Percentiles rank a stretch among this genome's conserved stretches.
These are phyloP conservation scores for Vulpes ferrilata DNA, from an alignment of 2,113 vertebrate species.

Conservation along the genomic window DNA sequence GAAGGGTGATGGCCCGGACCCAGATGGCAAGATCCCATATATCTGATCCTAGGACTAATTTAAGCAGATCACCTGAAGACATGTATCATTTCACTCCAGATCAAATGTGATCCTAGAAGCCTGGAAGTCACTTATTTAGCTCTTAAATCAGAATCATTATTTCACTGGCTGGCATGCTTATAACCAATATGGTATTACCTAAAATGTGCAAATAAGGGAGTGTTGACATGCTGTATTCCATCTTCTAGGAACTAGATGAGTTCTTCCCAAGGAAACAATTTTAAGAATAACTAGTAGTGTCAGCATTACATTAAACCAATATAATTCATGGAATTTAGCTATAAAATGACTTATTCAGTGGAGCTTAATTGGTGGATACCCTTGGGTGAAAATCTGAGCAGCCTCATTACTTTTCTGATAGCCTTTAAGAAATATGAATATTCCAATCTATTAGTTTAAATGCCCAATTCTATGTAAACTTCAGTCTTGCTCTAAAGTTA, in stretches of 20 bases:
- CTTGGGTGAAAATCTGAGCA: not conserved
- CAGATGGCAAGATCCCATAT: not conserved
- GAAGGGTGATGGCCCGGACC: not conserved
- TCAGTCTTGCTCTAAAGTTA: slow-evolving; percentile 5
- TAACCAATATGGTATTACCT: not conserved
- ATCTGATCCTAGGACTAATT: not conserved
- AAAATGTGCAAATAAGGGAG: not conserved
- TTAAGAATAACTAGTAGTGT: slow-evolving; percentile 13
- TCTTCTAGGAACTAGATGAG: not conserved
- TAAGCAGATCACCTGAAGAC: not conserved
- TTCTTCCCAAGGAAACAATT: slow-evolving; percentile 31
- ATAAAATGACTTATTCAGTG: not conserved
- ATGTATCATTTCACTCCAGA: not conserved
- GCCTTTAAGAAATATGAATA: not conserved
- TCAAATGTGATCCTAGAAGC: not conserved
- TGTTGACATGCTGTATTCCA: not conserved
- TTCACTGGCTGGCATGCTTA: not conserved
- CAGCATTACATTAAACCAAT: not conserved
- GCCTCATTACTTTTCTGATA: not conserved
- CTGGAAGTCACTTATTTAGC: not conserved
- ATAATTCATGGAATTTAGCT: not conserved
- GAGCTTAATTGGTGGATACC: not conserved
- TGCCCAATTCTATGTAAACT: not conserved
- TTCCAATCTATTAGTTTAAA: not conserved
- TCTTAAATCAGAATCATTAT: not conserved